A percentile compares a stretch with the other conserved stretches of the same genome.
Conservation (phyloP, 2,797 vertebrate species). For the Amblyopsis hoosieri region DNA sequence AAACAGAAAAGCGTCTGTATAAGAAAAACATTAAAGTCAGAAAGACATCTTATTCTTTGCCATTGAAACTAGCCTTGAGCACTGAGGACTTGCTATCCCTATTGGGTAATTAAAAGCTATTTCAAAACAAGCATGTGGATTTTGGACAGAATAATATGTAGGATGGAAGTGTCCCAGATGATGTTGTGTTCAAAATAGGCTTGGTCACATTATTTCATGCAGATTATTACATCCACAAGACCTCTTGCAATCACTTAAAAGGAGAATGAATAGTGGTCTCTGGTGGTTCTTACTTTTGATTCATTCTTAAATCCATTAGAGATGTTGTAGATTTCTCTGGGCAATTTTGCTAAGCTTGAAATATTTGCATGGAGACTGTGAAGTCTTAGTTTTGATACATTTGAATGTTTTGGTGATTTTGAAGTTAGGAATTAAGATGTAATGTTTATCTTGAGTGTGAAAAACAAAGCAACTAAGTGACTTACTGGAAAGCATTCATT, state of each 20-base stretch:
- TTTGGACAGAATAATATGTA: constrained; percentile 43
- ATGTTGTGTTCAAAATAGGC: constrained; percentile 42
- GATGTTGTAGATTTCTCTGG: constrained; percentile 16
- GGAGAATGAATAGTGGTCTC: constrained; percentile 14
- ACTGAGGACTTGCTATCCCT: constrained; percentile 29
- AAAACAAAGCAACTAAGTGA: constrained; percentile 46
- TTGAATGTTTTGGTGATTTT: constrained; percentile 17
- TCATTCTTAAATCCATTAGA: constrained; percentile 26
- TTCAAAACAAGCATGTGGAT: constrained; percentile 45
- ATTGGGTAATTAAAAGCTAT: constrained; percentile 25
- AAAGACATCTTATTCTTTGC: constrained; percentile 23
- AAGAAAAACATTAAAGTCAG: constrained; percentile 19
- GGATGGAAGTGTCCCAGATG: constrained; percentile 44
- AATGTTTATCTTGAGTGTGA: constrained; percentile 39
- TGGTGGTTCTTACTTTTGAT: constrained; percentile 22
- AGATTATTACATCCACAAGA: constrained; percentile 34
- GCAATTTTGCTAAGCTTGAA: constrained; percentile 34
- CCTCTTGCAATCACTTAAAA: constrained; percentile 42
- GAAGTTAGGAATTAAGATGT: constrained; percentile 18
- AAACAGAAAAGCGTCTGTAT: constrained; percentile 4
- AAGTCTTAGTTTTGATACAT: constrained; percentile 18
- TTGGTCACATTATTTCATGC: constrained; percentile 42
- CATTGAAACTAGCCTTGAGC: constrained; percentile 22
- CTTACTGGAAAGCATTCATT: constrained; percentile 30
- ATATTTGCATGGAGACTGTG: constrained; percentile 29